phyloP scores from a whole-genome alignment of 1,140 invertebrate genomes.

The Coptotermes formosanus region DNA sequence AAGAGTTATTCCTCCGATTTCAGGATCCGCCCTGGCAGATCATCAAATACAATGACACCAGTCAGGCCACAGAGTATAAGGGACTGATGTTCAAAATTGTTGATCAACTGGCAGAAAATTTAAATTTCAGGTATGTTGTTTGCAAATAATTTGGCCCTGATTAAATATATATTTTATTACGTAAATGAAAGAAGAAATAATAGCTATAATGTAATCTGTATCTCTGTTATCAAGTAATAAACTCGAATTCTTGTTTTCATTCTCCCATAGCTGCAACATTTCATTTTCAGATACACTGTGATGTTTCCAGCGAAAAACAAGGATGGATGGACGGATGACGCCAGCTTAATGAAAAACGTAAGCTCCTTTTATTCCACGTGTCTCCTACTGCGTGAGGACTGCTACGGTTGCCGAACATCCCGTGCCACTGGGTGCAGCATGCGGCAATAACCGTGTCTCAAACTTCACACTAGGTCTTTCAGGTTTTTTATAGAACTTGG shows the following conservation, averaged over 20 bases:
- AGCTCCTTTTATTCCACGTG: background rate
- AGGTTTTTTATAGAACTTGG: too few relatives aligned
- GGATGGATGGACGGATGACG: background rate
- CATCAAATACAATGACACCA: slow-evolving; percentile 56
- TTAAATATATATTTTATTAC: too few relatives aligned
- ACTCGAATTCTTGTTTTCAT: too few relatives aligned
- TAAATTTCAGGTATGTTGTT: slow-evolving; percentile 73
- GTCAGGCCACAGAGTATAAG: slow-evolving; percentile 54
- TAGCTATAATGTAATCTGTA: too few relatives aligned
- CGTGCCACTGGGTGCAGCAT: too few relatives aligned
- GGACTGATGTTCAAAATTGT: slow-evolving; percentile 81
- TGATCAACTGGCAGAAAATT: slow-evolving; percentile 66
- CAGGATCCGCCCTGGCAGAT: slow-evolving; percentile 87
- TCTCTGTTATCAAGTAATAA: too few relatives aligned
- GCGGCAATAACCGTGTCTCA: too few relatives aligned
- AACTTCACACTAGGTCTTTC: too few relatives aligned
- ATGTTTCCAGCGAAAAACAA: background rate
- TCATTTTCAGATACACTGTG: slow-evolving; percentile 48
- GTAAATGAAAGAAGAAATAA: too few relatives aligned
- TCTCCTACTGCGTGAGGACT: too few relatives aligned
- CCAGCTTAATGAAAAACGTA: background rate
- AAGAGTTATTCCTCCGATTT: slow-evolving; percentile 35
- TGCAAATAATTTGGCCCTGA: too few relatives aligned
- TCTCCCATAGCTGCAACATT: background rate
- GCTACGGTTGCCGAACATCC: too few relatives aligned